A percentile compares a stretch with the other conserved stretches of the same genome.
These are phyloP conservation scores for Mactra quadrangularis DNA, from an alignment of 1,140 invertebrate species.

Conservation along the genomic window DNA sequence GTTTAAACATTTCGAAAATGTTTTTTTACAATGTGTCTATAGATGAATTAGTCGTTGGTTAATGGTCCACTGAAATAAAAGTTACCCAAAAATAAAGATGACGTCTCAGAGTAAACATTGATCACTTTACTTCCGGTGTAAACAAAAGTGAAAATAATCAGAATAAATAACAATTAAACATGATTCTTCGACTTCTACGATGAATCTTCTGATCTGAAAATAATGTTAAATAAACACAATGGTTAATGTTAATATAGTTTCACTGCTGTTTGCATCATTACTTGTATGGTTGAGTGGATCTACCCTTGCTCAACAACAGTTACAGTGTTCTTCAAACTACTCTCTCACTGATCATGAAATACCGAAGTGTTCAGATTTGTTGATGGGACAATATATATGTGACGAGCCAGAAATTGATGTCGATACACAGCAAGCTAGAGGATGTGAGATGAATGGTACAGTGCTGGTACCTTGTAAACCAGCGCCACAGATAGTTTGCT, in stretches of 20 bases:
- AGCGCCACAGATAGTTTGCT: conserved; percentile 92
- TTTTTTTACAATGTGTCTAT: too few relatives aligned
- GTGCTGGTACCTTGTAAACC: conserved; percentile 91
- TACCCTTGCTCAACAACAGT: too few relatives aligned
- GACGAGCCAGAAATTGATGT: conserved; percentile 94
- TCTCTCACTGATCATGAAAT: background rate
- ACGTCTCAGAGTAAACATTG: background rate
- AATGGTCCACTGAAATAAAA: too few relatives aligned
- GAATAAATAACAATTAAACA: background rate
- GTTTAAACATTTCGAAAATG: too few relatives aligned
- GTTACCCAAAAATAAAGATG: too few relatives aligned
- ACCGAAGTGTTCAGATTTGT: conserved; percentile 56
- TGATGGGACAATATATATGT: conserved; percentile 87
- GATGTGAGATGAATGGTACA: conserved; percentile 88
- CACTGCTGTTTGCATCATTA: too few relatives aligned
- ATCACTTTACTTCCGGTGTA: conserved; percentile 18
- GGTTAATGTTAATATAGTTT: too few relatives aligned
- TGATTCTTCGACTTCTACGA: too few relatives aligned
- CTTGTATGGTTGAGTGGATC: too few relatives aligned
- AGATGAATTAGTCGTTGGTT: too few relatives aligned
- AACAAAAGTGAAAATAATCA: conserved; percentile 5
- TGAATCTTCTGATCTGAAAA: too few relatives aligned
- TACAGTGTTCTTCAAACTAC: conserved; percentile 2
- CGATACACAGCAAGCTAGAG: conserved; percentile 93
- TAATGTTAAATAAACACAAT: too few relatives aligned